phyloP scores from a whole-genome alignment of 2,888 invertebrate genomes.

The Boloria euphrosyne region DNA sequence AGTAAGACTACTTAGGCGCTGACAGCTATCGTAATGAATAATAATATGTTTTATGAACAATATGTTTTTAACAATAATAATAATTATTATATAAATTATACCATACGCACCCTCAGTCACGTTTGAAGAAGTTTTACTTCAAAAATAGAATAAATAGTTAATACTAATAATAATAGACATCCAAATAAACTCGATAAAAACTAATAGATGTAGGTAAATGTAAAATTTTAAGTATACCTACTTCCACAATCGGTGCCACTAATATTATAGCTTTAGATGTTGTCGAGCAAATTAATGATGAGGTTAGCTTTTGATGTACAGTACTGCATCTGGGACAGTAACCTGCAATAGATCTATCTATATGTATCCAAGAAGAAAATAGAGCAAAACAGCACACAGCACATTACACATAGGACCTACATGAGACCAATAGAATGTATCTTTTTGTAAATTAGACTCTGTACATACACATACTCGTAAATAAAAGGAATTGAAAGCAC shows the following conservation, averaged over 20 bases:
- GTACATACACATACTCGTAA: conserved; percentile 23
- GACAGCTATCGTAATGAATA: too few relatives aligned
- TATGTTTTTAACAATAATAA: too few relatives aligned
- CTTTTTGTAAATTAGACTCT: conserved; percentile 1
- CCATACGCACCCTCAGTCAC: too few relatives aligned
- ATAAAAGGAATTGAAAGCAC: conserved; percentile 5
- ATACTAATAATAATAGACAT: neutral
- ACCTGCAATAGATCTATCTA: conserved; percentile 43
- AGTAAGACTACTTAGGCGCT: too few relatives aligned
- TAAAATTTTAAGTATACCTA: neutral
- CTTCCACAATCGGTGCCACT: conserved; percentile 30
- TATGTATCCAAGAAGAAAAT: conserved; percentile 3
- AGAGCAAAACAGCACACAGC: conserved; percentile 39
- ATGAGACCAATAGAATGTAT: neutral
- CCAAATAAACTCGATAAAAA: neutral
- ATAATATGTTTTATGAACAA: too few relatives aligned
- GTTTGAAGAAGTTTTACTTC: too few relatives aligned
- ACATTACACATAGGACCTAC: conserved; percentile 30
- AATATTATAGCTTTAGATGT: conserved; percentile 50
- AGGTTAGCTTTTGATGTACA: conserved; percentile 55
- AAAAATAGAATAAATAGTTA: neutral
- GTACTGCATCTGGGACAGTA: conserved; percentile 60
- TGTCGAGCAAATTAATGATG: conserved; percentile 40
- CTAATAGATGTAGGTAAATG: neutral
- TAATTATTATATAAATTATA: too few relatives aligned